Base-by-base conservation (phyloP, 2,888 invertebrate species). In the Drosophila parthenogenetica region DNA sequence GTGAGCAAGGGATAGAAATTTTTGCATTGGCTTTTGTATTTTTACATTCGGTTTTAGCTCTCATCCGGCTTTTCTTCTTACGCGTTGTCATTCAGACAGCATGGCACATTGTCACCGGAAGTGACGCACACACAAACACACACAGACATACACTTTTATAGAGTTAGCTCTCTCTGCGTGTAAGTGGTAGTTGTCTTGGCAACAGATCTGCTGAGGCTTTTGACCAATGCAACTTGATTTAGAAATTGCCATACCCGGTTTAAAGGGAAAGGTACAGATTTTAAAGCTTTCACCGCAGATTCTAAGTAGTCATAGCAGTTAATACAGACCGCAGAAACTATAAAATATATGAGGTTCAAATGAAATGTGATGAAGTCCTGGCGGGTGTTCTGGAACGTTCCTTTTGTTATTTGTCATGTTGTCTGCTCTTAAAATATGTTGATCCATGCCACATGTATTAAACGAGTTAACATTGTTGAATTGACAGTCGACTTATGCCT, bases 71-170 rank as follows among this genome's bases (percentile, higher is more conserved):
- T 71, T 63, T 75, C 55, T 81, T 81, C 87, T 80, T 80, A 64
- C 78, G 67, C 64, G 83, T 69, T 46, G 73, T 76, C 77, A 77
- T 79, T 81, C 71, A 79, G 57, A 51, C 85, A 76, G 58, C 82
- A 62, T 70, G 67, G 85, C 83, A 79, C 88, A 87, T 89, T 89
- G 89, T 89, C 85, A 83, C 88, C 86, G 88, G 86, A 86, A 86
- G 71, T 87, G 51, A 71, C 70, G 65, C 83, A 82, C 66, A 69
- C 57, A 73, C 45, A 49, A 19, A 63, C 25, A 51, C 17, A 50
- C 42, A 57, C 40, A 42, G 11, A 58, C 16, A 43, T 8, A 64
- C 19, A 59, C 55, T 64, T 48, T 55, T 49, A 66, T 62, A 42
- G 67, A 57, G 35, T 13, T 35, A 35, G 29, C 22, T 16, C 14